Evolutionary conservation across 1,140 invertebrate genomes (phyloP), one percentile per base, ranked within the genome.

Genomic region (Achroia grisella): DNA sequence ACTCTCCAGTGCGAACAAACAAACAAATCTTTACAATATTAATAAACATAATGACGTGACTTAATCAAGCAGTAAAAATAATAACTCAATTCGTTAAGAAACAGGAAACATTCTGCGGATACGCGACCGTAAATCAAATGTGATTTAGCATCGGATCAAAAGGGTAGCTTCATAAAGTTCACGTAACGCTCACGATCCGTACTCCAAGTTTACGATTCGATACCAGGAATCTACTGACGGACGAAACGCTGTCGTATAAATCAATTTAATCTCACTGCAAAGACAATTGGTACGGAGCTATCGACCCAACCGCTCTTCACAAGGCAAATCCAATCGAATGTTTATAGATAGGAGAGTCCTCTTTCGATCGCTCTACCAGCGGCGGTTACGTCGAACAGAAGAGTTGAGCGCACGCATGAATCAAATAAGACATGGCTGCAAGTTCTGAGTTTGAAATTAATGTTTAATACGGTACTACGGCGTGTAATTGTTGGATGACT

Each of bases 181-280:
- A 13, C 35, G 45, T 44, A 40, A 56, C 39, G 39, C 35, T 52
- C 43, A 36, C 62, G 56, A 61, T 36, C 47, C 49, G 17, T 3
- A 23, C 17, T 3, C 17, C 17, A 23, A 23, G 54, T 71, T 67
- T 65, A 62, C 59, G 67, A 68, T 39, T 41, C 39, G 41, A 23
- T 23, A 23, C 17, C 54, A 30, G 48, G 60, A 62, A 66, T 23
- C 17, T 23, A 23, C 17, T 33, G 65, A 68, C 56, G 50, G 55
- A 63, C 53, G 52, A 30, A 56, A 49, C 33, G 35, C 42, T 52
- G 56, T 49, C 53, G 33, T 62, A 62, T 71, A 71, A 71, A 71
- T 71, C 65, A 69, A 63, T 69, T 66, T 62, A 67, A 62, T 64
- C 56, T 60, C 41, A 37, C 51, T 35, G 56, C 53, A 56, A 60